Conservation (phyloP, 53 echinoderm and acorn worm species). For the Hippasteria phrygiana region DNA sequence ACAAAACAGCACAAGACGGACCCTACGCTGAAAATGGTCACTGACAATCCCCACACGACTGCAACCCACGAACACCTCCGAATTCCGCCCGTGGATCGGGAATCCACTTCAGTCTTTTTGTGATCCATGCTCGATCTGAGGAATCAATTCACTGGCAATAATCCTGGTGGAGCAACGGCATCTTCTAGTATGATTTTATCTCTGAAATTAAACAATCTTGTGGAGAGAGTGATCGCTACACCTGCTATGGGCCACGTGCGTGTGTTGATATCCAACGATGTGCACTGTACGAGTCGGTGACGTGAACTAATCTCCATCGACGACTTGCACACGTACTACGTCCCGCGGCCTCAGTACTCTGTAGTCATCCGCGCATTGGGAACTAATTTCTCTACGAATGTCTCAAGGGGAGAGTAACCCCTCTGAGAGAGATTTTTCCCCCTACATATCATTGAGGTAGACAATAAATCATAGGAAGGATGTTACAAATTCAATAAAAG, state of each 20-base stretch:
- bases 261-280: slow-evolving; percentile 44
- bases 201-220: neutral
- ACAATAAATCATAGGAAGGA: slow-evolving; percentile 22
- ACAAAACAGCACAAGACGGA: slow-evolving; percentile 44
- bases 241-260: slow-evolving; percentile 47
- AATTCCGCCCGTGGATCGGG: neutral
- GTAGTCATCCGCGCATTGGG: slow-evolving; percentile 31
- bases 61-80: slow-evolving; percentile 8
- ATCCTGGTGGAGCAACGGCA: slow-evolving; percentile 37
- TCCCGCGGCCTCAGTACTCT: neutral
- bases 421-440: neutral
- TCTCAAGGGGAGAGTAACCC: neutral
- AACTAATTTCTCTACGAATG: neutral
- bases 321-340: neutral
- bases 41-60: slow-evolving; percentile 40
- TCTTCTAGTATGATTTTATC: neutral
- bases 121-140: slow-evolving; percentile 22
- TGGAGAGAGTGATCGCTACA: neutral
- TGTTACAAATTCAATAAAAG: slow-evolving; percentile 55
- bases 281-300: neutral
- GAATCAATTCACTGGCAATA: slow-evolving; percentile 31
- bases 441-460: slow-evolving; percentile 7
- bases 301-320: slow-evolving; percentile 51
- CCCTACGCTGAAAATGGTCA: slow-evolving; percentile 48
- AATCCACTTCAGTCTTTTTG: slow-evolving; percentile 19